These are phyloP conservation scores for Papilio helenus DNA, from an alignment of 1,140 invertebrate genomes.

Conservation along the genomic window DNA sequence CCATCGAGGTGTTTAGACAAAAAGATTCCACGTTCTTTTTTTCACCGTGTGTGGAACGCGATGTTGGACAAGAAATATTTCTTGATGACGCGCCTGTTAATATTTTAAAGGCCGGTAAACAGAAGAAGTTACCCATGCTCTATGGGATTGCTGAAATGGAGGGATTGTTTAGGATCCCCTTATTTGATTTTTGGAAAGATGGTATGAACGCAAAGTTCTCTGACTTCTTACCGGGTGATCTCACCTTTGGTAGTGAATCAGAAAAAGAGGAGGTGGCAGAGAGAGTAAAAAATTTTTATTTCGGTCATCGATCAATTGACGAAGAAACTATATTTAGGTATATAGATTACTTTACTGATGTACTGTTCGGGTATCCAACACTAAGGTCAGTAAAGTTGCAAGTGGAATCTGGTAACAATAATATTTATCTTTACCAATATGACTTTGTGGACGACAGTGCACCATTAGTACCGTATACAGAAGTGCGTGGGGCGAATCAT, in stretches of 20 bases:
- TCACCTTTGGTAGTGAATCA: conserved; percentile 52
- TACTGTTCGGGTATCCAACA: conserved; percentile 55
- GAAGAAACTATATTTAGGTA: conserved; percentile 54
- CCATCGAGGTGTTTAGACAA: conserved; percentile 38
- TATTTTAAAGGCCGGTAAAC: conserved; percentile 59
- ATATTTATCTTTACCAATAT: conserved; percentile 65
- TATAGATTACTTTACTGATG: conserved; percentile 61
- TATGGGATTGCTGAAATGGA: conserved; percentile 65
- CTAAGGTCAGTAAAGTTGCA: conserved; percentile 53
- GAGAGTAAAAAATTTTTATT: conserved; percentile 56
- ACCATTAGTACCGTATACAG: conserved; percentile 48
- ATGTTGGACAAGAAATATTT: conserved; percentile 58
- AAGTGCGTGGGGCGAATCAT: conserved; percentile 54
- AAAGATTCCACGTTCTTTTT: conserved; percentile 52
- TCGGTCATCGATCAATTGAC: conserved; percentile 48
- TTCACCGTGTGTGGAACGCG: conserved; percentile 63
- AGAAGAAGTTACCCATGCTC: conserved; percentile 58
- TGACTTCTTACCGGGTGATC: conserved; percentile 60
- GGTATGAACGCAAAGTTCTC: conserved; percentile 66
- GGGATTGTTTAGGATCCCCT: conserved; percentile 50
- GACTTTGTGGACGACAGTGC: conserved; percentile 50
- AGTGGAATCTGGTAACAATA: conserved; percentile 50
- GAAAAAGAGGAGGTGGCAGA: conserved; percentile 48
- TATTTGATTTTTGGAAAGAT: conserved; percentile 57
- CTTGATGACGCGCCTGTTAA: conserved; percentile 56